Percentiles rank a stretch among this genome's conserved stretches.
These are phyloP conservation scores for Tokudaia muenninki DNA, from an alignment of 2,797 vertebrate species.

Conservation along the genomic window DNA sequence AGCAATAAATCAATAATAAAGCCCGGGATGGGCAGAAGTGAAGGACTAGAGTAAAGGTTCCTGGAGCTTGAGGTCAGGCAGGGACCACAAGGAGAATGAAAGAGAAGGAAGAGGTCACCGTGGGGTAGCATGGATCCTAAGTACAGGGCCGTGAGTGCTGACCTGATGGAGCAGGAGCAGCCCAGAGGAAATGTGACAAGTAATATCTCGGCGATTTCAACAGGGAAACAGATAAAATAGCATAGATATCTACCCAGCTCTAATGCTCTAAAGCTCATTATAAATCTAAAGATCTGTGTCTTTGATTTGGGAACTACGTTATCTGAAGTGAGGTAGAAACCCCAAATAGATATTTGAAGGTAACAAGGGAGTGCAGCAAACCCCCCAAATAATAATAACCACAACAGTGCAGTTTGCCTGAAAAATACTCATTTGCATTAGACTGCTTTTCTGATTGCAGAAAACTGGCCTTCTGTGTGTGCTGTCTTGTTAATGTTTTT, in stretches of 20 bases:
- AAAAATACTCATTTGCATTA: neutral
- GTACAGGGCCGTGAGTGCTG: neutral
- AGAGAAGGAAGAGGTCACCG: neutral
- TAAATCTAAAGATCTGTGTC: neutral
- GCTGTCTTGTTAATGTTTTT: too few relatives aligned
- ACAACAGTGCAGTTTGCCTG: neutral
- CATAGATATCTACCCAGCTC: neutral
- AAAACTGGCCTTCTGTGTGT: neutral
- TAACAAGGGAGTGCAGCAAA: neutral
- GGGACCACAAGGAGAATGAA: neutral
- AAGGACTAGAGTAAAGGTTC: neutral
- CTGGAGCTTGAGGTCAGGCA: neutral
- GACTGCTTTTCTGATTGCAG: neutral
- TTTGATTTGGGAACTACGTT: neutral
- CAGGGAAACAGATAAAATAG: neutral
- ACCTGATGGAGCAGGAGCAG: neutral
- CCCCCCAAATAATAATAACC: neutral
- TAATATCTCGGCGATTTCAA: neutral
- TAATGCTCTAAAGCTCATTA: neutral
- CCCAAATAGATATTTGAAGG: neutral
- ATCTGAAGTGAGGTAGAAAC: neutral
- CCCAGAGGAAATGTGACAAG: neutral
- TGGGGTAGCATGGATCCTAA: neutral
- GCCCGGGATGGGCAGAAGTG: neutral
- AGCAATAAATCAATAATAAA: neutral